A percentile compares a stretch with the other conserved stretches of the same genome.
These are phyloP conservation scores for Triplophysa bombifrons DNA, from an alignment of 2,797 vertebrate genomes.

Conservation along the genomic window DNA sequence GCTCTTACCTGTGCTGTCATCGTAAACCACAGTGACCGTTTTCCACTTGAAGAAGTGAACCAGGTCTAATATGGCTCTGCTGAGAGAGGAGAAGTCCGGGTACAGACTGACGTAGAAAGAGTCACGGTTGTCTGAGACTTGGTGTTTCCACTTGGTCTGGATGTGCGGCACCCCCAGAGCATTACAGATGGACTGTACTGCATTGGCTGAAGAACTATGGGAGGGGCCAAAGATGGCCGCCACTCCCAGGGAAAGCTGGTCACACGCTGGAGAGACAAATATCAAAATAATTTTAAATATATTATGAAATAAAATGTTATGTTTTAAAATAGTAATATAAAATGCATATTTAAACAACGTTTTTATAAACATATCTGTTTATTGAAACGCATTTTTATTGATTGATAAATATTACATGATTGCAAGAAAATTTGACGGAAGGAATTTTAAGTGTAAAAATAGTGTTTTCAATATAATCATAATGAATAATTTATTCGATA, in stretches of 20 bases:
- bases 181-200: slow-evolving; percentile 98
- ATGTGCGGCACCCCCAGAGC: slow-evolving; percentile 96
- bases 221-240: slow-evolving; percentile 99
- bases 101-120: slow-evolving; percentile 97
- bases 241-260: slow-evolving; percentile 96
- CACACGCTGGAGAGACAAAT: slow-evolving; percentile 85
- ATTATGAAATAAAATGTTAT: neutral
- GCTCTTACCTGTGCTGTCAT: slow-evolving; percentile 95
- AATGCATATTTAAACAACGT: no score
- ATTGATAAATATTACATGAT: no score
- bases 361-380: neutral
- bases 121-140: slow-evolving; percentile 98
- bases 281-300: slow-evolving; percentile 4
- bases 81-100: slow-evolving; percentile 97
- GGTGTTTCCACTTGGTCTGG: slow-evolving; percentile 99
- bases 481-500: no score
- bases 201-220: slow-evolving; percentile 96
- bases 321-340: no score
- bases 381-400: no score
- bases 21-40: slow-evolving; percentile 96
- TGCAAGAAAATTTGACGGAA: no score
- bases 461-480: no score
- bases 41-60: slow-evolving; percentile 99
- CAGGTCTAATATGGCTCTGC: slow-evolving; percentile 95
- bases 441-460: no score